These are phyloP conservation scores for Nasalis larvatus DNA, from an alignment of 2,113 vertebrate genomes.

Conservation along the genomic window DNA sequence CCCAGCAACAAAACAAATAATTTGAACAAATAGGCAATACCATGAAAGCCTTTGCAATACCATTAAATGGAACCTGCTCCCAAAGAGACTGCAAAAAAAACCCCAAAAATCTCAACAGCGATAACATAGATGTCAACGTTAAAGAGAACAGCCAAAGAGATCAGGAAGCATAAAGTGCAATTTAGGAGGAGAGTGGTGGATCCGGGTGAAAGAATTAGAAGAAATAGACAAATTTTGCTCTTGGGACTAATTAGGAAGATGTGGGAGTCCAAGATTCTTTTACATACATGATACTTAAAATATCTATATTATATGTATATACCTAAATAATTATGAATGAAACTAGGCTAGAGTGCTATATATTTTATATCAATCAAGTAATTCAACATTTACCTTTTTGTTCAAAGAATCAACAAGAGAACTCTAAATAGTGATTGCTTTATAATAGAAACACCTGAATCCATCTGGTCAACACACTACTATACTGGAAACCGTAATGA, in stretches of 20 bases:
- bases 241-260: neutral
- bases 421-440: neutral
- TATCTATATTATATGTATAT: neutral
- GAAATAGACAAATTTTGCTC: neutral
- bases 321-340: neutral
- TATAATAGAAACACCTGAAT: neutral
- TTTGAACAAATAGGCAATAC: slow-evolving; percentile 12
- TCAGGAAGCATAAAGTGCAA: neutral
- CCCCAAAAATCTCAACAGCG: neutral
- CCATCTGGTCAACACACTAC: neutral
- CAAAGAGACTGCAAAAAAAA: neutral
- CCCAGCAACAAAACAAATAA: neutral
- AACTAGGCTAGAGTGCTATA: neutral
- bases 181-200: neutral
- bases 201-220: neutral
- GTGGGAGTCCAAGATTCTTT: neutral
- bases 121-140: neutral
- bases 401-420: slow-evolving; percentile 11
- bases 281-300: neutral
- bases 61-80: neutral
- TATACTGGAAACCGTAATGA: neutral
- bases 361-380: neutral
- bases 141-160: neutral
- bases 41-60: neutral
- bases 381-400: neutral